Evolutionary conservation across 2,797 vertebrate genomes (phyloP), one percentile per base, ranked within the genome.

Genomic region (Pogonophryne albipinna): DNA sequence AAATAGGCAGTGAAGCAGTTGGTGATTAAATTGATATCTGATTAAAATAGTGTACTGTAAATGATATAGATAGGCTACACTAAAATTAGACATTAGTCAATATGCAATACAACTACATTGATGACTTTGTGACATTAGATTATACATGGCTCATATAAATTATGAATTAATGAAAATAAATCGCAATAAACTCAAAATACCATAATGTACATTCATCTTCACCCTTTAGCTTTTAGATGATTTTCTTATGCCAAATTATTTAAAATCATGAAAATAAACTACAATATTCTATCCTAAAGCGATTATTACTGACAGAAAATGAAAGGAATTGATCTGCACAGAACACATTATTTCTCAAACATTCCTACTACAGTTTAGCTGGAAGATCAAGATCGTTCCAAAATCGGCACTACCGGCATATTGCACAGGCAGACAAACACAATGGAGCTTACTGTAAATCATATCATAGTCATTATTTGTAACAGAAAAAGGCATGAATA

Each of bases 361-460:
- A 0, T 31, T 19, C 5, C 27, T 15, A 63, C 38, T 15, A 63
- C 38, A 41, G 4, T 51, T 17, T 17, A 3, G 34, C 41, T 27
- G 20, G 67, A 52, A 42, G 11, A 78, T 76, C 15, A n/a, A 57
- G 47, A 67, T 60, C 19, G 49, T 55, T 27, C 27, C 27, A 27
- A 27, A 27, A 27, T 27, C 17, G 7, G 49, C 38, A 58, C 44
- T 41, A 50, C 73, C 62, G 52, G 60, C 46, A 62, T 58, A 71
- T 61, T 2, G 0, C 31, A 31, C 34, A 53, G 6, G 47, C 73
- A 79, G 80, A 78, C 61, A 58, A 76, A 78, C 50, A 82, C 69
- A 78, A 41, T 60, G 70, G 74, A 14, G 50, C 50, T 64, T 71
- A 47, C 16, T 73, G 58, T 65, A 59, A 84, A 76, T 84, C 53